Base-by-base conservation (phyloP, 2,888 invertebrate genomes). In the Brachyptera putata region DNA sequence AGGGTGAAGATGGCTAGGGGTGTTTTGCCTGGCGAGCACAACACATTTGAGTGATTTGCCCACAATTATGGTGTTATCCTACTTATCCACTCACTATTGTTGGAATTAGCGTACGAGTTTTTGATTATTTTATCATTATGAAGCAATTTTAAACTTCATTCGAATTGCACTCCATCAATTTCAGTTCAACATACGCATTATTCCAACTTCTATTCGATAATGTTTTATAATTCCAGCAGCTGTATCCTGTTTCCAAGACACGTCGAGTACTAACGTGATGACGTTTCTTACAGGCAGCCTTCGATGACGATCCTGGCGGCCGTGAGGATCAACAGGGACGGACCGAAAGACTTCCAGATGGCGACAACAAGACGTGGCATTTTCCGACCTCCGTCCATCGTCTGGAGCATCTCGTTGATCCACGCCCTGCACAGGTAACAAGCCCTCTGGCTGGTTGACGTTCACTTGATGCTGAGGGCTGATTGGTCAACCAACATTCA, bases 341-440 rank as follows among this genome's bases (percentile, higher is more conserved):
- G 57, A 3, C 61, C 61, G 48, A 61, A 61, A 9, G 57, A 37
- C 25, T 49, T 57, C 24, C 37, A 61, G 24, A 61, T 24, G 0
- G 61, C 61, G 11, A 13, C n/a, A n/a, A 56, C n/a, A 7, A 61
- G 30, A 11, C 56, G 43, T 13, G 61, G 61, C 2, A 48, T 11
- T n/a, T 21, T 53, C 1, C 57, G 46, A 1, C 34, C n/a, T 13
- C 41, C 25, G 21, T 46, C 50, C 34, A 61, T 41, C 9, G 61
- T 49, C 21, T 50, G 25, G 16, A 61, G 14, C 9, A 61, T n/a
- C 22, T 61, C 61, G 4, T 34, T 57, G 3, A 41, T 49, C 61
- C 61, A 61, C 18, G 46, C 48, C 13, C 61, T 61, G 49, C 21
- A 57, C n/a, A n/a, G n/a, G n/a, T n/a, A n/a, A n/a, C n/a, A n/a